Evolutionary conservation across 1,140 invertebrate species (phyloP).

Genomic region (Halesus radiatus): DNA sequence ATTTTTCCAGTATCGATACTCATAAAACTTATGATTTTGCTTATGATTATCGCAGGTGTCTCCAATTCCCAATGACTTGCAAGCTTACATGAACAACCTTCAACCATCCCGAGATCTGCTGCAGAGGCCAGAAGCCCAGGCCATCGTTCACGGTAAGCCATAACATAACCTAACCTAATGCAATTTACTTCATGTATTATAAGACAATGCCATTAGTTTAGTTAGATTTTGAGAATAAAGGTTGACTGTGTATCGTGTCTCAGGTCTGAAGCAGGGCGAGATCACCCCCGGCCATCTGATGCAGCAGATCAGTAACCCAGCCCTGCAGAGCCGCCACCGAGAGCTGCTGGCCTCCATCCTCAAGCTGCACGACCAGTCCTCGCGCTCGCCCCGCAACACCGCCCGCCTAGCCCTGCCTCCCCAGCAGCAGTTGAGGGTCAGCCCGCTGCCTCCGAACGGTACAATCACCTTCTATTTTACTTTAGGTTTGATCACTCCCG

Average conservation of each 20-base stretch:
- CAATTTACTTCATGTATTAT: too few species aligned
- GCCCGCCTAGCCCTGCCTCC: slow-evolving; percentile 61
- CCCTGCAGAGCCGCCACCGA: slow-evolving; percentile 78
- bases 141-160: slow-evolving; percentile 76
- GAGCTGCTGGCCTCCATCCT: slow-evolving; percentile 81
- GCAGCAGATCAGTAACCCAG: slow-evolving; percentile 81
- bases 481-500: too few species aligned
- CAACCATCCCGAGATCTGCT: slow-evolving; percentile 73
- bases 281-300: slow-evolving; percentile 81
- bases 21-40: too few species aligned
- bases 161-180: too few species aligned
- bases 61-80: slow-evolving; percentile 71
- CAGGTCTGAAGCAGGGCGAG: slow-evolving; percentile 79
- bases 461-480: slow-evolving; percentile 48
- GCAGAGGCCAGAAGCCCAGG: slow-evolving; percentile 80
- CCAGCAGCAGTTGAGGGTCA: slow-evolving; percentile 71
- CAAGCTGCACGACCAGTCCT: slow-evolving; percentile 68
- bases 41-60: slow-evolving; percentile 57
- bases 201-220: too few species aligned
- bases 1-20: too few species aligned
- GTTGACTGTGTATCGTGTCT: not conserved
- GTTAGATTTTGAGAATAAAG: not conserved
- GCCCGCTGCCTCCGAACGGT: slow-evolving; percentile 72
- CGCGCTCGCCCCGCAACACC: slow-evolving; percentile 58
- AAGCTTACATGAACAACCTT: slow-evolving; percentile 70